phyloP scores from a whole-genome alignment of 2,797 vertebrate genomes.

The Macroramphosus scolopax region DNA sequence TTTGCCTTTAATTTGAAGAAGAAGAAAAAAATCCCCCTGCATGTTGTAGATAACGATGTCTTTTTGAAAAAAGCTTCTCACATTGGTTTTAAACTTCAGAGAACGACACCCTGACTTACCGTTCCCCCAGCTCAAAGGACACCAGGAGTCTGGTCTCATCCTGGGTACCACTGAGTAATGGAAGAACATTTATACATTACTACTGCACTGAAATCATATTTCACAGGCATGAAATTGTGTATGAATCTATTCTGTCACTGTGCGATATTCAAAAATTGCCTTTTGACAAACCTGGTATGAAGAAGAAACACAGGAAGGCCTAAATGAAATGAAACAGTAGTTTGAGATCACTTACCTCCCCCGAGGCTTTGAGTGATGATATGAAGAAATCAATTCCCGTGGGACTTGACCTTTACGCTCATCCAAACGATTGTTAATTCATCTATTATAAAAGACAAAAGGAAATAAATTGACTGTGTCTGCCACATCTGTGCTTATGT shows the following conservation, averaged over 20 bases:
- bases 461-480: no score
- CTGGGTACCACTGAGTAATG: background rate
- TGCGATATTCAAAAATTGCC: no score
- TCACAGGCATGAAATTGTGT: no score
- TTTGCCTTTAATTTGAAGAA: slow-evolving; percentile 14
- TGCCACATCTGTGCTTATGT: slow-evolving; percentile 8
- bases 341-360: no score
- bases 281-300: no score
- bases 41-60: slow-evolving; percentile 13
- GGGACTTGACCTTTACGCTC: slow-evolving; percentile 39
- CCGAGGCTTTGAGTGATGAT: slow-evolving; percentile 6
- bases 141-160: background rate
- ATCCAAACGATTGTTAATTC: slow-evolving; percentile 28
- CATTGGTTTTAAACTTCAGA: background rate
- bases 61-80: background rate
- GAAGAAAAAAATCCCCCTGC: slow-evolving; percentile 10
- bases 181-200: no score
- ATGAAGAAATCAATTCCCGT: slow-evolving; percentile 15
- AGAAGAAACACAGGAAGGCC: no score
- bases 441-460: background rate
- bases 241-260: no score
- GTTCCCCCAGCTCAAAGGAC: slow-evolving; percentile 2
- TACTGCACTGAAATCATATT: no score
- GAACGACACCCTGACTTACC: background rate
- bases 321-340: no score